Percentiles rank a stretch among this genome's conserved stretches.
phyloP scores from a whole-genome alignment of 1,140 invertebrate genomes.

The Phocides pigmalion region DNA sequence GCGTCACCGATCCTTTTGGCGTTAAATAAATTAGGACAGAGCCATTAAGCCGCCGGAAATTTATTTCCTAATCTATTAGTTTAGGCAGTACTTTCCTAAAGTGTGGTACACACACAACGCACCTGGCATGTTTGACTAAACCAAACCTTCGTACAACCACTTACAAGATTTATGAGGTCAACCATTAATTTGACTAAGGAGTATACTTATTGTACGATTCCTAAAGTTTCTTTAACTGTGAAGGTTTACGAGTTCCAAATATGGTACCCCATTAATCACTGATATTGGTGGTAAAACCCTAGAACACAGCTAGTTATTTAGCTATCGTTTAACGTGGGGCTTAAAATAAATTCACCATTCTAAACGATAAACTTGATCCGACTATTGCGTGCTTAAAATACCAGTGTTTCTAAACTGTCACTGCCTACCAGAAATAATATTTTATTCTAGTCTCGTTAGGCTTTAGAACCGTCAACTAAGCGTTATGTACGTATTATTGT shows the following conservation, averaged over 20 bases:
- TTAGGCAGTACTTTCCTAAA: slow-evolving; percentile 39
- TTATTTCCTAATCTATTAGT: slow-evolving; percentile 58
- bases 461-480: neutral
- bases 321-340: neutral
- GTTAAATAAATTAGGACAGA: slow-evolving; percentile 66
- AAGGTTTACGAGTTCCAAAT: slow-evolving; percentile 16
- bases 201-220: slow-evolving; percentile 34
- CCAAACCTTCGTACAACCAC: slow-evolving; percentile 39
- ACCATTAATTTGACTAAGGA: slow-evolving; percentile 48
- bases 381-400: slow-evolving; percentile 17
- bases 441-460: slow-evolving; percentile 3
- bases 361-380: slow-evolving; percentile 25
- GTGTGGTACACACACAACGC: slow-evolving; percentile 33
- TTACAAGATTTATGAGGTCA: slow-evolving; percentile 44
- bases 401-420: slow-evolving; percentile 12
- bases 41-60: slow-evolving; percentile 51
- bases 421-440: slow-evolving; percentile 1
- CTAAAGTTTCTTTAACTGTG: slow-evolving; percentile 31
- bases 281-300: slow-evolving; percentile 16
- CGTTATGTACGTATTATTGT: neutral
- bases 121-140: slow-evolving; percentile 40
- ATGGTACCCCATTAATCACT: slow-evolving; percentile 21
- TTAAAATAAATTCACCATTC: slow-evolving; percentile 19
- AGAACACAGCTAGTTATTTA: slow-evolving; percentile 12
- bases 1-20: slow-evolving; percentile 59